These are phyloP conservation scores for Leptinotarsa peninsularis DNA, from an alignment of 2,888 invertebrate genomes.

Conservation along the genomic window DNA sequence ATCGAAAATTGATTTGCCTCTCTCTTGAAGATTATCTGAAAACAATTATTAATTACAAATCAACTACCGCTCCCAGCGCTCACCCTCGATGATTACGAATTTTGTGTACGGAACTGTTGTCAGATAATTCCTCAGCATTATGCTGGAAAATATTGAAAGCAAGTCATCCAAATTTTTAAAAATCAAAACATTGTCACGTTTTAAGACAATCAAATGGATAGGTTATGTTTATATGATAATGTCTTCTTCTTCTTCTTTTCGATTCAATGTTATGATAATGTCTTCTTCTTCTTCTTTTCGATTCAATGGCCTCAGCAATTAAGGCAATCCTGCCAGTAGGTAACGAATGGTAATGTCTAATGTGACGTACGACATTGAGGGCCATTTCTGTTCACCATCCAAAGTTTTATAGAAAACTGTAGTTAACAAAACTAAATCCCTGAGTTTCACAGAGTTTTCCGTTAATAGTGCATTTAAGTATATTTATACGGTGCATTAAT, in stretches of 20 bases:
- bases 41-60: conserved; percentile 29
- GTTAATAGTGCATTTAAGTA: too few relatives aligned
- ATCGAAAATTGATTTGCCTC: conserved; percentile 53
- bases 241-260: background rate
- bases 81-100: conserved; percentile 62
- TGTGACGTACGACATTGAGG: too few relatives aligned
- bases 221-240: conserved; percentile 24
- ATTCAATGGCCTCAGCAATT: too few relatives aligned
- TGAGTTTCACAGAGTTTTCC: too few relatives aligned
- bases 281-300: too few relatives aligned
- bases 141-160: conserved; percentile 31
- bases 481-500: too few relatives aligned
- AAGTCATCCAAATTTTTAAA: conserved; percentile 34
- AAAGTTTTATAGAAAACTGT: too few relatives aligned
- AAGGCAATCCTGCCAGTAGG: too few relatives aligned
- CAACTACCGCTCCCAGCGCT: background rate
- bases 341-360: too few relatives aligned
- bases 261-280: too few relatives aligned
- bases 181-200: conserved; percentile 44
- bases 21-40: conserved; percentile 57
- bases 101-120: conserved; percentile 57
- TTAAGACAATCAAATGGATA: background rate
- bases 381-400: too few relatives aligned
- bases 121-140: conserved; percentile 59
- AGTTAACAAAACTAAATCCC: too few relatives aligned